Evolutionary conservation across 2,888 invertebrate species (phyloP).

Genomic region (Xanthorhoe spadicearia): DNA sequence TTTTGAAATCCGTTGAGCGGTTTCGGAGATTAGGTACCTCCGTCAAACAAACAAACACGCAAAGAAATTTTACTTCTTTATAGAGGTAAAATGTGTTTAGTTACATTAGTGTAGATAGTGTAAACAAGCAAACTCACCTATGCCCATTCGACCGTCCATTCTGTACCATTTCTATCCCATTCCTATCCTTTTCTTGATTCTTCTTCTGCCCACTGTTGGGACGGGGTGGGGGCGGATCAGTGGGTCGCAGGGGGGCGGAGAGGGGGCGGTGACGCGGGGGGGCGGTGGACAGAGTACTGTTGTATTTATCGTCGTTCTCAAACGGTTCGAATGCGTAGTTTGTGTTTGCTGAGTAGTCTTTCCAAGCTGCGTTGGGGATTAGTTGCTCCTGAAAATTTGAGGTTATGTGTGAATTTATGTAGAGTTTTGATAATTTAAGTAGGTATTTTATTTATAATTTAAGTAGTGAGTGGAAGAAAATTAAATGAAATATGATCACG

Average conservation of each 20-base stretch:
- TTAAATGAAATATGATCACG: too few species aligned
- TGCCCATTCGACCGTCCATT: slow-evolving; percentile 32
- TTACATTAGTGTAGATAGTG: too few species aligned
- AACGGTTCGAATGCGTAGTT: slow-evolving; percentile 96
- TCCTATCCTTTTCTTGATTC: slow-evolving; percentile 12
- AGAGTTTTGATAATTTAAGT: too few species aligned
- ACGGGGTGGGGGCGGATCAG: slow-evolving; percentile 57
- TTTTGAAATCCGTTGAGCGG: too few species aligned
- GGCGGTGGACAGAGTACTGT: slow-evolving; percentile 63
- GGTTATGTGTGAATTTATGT: slow-evolving; percentile 7
- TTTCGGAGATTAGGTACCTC: too few species aligned
- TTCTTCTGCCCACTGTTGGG: slow-evolving; percentile 29
- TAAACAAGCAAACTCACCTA: background rate
- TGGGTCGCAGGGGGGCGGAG: slow-evolving; percentile 45
- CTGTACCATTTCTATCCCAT: slow-evolving; percentile 28
- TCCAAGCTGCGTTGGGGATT: slow-evolving; percentile 94
- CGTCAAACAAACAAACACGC: too few species aligned
- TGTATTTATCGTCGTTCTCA: slow-evolving; percentile 91
- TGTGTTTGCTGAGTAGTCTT: slow-evolving; percentile 93
- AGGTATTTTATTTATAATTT: too few species aligned
- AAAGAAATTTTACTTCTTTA: too few species aligned
- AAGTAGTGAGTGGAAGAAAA: too few species aligned
- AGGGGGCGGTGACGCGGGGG: slow-evolving; percentile 46
- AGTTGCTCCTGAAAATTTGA: slow-evolving; percentile 88
- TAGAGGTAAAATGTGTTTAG: too few species aligned